Evolutionary conservation across 2,888 invertebrate species (phyloP).

Genomic region (Dicroscelio sp.): DNA sequence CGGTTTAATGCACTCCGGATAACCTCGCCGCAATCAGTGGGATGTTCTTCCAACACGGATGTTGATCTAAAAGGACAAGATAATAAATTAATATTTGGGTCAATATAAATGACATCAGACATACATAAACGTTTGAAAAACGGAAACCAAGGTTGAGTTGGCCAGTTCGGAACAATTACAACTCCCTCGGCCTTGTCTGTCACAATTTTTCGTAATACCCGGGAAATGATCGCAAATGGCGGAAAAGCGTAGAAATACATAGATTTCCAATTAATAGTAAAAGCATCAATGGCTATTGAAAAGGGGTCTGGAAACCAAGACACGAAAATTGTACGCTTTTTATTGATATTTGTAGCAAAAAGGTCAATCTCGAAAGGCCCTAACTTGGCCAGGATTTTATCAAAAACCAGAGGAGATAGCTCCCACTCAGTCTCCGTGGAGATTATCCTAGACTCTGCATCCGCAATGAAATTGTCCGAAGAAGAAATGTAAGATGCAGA

Average conservation of each 20-base stretch:
- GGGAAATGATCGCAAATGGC: slow-evolving; percentile 5
- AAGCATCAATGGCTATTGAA: slow-evolving; percentile 32
- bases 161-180: slow-evolving; percentile 83
- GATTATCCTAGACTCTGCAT: slow-evolving; percentile 37
- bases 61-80: slow-evolving; percentile 82
- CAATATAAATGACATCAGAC: slow-evolving; percentile 76
- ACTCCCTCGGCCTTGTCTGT: slow-evolving; percentile 57
- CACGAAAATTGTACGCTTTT: slow-evolving; percentile 19
- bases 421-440: slow-evolving; percentile 48
- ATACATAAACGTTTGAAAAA: slow-evolving; percentile 72
- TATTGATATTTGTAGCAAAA: slow-evolving; percentile 45
- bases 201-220: slow-evolving; percentile 19
- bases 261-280: slow-evolving; percentile 41
- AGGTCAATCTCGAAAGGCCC: slow-evolving; percentile 50
- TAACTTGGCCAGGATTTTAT: background rate
- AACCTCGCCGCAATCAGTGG: slow-evolving; percentile 86
- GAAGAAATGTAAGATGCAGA: slow-evolving; percentile 66
- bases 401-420: too few species aligned
- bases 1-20: slow-evolving; percentile 81
- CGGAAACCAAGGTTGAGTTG: slow-evolving; percentile 87
- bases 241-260: slow-evolving; percentile 55
- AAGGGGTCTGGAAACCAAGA: slow-evolving; percentile 51
- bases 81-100: slow-evolving; percentile 81
- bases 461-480: slow-evolving; percentile 49
- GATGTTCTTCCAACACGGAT: slow-evolving; percentile 83